These are phyloP conservation scores for Drosophila macrothrix DNA, from an alignment of 2,888 invertebrate genomes.

Conservation along the genomic window DNA sequence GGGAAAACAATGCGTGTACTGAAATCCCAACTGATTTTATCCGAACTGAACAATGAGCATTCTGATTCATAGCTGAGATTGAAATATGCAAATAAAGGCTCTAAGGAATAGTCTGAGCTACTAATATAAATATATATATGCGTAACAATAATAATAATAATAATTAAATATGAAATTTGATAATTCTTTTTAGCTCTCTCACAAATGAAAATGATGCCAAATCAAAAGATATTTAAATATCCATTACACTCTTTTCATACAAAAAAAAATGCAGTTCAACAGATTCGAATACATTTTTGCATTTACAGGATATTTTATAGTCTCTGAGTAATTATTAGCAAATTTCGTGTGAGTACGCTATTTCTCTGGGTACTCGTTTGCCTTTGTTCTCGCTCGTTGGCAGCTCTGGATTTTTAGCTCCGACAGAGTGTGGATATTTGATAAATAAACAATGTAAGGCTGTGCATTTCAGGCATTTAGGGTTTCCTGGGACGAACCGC, in stretches of 20 bases:
- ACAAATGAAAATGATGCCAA: background rate
- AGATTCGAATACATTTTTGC: background rate
- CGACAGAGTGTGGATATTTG: conserved; percentile 71
- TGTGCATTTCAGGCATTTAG: conserved; percentile 33
- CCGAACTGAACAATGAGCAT: background rate
- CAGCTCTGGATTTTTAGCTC: conserved; percentile 51
- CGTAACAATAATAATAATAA: background rate
- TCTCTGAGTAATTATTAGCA: background rate
- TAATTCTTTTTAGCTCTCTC: background rate
- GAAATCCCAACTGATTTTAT: background rate
- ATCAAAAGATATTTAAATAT: background rate
- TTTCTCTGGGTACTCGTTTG: conserved; percentile 10
- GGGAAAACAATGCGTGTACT: conserved; percentile 6
- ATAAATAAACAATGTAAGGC: conserved; percentile 74
- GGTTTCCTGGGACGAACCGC: conserved; percentile 25
- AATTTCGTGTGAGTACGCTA: conserved; percentile 13
- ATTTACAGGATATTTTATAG: conserved; percentile 30
- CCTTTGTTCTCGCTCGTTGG: conserved; percentile 26
- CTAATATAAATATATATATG: no score
- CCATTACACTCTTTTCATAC: background rate
- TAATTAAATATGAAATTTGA: background rate
- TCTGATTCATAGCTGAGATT: background rate
- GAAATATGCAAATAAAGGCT: background rate
- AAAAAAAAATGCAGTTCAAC: background rate
- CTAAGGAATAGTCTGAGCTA: background rate